phyloP scores from a whole-genome alignment of 2,113 vertebrate species.

The Pycnonotus jocosus region DNA sequence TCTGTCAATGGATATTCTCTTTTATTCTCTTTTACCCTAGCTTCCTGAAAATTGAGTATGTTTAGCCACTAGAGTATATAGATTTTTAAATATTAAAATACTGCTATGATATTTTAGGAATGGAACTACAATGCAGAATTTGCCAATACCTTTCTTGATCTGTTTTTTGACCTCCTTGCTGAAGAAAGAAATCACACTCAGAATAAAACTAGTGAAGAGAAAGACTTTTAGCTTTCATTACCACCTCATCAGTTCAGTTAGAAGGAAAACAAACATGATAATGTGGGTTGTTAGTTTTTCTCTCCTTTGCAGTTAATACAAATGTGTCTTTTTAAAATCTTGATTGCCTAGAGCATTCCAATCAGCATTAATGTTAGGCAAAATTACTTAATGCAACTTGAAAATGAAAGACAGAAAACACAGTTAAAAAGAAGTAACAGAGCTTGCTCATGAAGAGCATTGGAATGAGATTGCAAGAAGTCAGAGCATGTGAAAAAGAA shows the following conservation, averaged over 20 bases:
- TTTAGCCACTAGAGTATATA: neutral
- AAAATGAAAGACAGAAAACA: neutral
- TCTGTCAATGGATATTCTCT: accelerated
- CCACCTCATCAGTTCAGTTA: neutral
- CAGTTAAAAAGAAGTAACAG: neutral
- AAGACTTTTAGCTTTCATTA: neutral
- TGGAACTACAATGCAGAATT: neutral
- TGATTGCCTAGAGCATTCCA: neutral
- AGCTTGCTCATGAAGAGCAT: neutral
- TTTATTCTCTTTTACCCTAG: neutral
- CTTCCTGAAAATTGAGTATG: neutral
- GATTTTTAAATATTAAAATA: neutral
- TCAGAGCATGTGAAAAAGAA: neutral
- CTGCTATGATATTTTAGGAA: neutral
- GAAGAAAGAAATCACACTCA: neutral
- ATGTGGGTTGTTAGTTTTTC: neutral
- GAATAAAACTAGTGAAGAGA: neutral
- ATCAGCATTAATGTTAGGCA: neutral
- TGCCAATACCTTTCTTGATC: neutral
- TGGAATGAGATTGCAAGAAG: neutral
- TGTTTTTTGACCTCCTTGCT: neutral
- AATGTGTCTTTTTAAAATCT: neutral
- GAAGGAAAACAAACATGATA: conserved; percentile 2
- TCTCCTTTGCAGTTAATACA: neutral
- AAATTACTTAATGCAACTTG: neutral